Conservation (phyloP, 1,140 invertebrate species). For the Apis cerana region DNA sequence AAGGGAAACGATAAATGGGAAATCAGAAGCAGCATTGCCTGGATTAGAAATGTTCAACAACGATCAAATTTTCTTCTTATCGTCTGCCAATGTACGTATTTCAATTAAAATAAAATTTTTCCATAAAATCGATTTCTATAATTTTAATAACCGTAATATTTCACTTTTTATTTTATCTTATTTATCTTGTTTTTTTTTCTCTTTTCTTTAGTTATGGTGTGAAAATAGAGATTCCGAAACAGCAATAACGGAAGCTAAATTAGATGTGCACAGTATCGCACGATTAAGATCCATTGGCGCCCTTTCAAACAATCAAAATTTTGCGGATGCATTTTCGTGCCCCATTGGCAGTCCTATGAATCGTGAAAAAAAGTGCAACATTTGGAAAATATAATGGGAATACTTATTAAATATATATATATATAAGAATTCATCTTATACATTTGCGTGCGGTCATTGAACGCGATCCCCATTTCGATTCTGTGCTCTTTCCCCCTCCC, state of each 20-base stretch:
- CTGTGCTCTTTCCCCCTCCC: too few species aligned
- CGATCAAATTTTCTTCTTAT: conserved; percentile 2
- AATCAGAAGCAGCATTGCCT: not conserved
- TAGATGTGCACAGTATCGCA: not conserved
- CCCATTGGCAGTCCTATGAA: conserved; percentile 1
- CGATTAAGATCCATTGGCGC: not conserved
- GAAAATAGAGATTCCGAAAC: not conserved
- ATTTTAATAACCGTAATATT: not conserved
- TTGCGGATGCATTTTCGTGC: not conserved
- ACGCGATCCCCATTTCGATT: too few species aligned
- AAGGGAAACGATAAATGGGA: not conserved
- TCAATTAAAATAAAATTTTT: not conserved
- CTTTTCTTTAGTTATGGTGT: conserved; percentile 5
- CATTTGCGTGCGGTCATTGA: too few species aligned
- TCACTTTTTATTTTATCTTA: not conserved
- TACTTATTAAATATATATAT: not conserved
- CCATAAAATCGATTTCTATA: too few species aligned
- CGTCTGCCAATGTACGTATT: conserved; percentile 1
- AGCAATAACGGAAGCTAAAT: not conserved
- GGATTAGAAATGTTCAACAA: not conserved
- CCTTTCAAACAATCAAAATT: not conserved
- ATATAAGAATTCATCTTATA: too few species aligned
- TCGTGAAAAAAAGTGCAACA: not conserved
- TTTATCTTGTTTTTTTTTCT: not conserved
- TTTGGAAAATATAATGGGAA: not conserved